Conservation (phyloP, 2,888 invertebrate genomes). For the Ctenicera cuprea region DNA sequence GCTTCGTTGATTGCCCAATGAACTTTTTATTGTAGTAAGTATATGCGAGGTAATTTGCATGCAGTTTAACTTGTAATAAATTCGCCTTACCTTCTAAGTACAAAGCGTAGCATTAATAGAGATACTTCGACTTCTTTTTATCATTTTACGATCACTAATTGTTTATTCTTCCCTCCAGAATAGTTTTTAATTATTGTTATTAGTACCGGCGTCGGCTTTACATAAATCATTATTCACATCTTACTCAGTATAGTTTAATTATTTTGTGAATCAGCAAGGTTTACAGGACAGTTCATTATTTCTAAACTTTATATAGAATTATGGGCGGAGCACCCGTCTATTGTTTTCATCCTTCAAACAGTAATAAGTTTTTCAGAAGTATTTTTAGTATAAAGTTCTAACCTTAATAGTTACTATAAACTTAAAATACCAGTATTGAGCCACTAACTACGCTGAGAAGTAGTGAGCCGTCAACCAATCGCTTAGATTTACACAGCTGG, state of each 20-base stretch:
- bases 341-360: too few species aligned
- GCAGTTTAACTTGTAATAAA: slow-evolving; percentile 41
- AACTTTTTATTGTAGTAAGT: slow-evolving; percentile 46
- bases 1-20: slow-evolving; percentile 45
- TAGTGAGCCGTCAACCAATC: too few species aligned
- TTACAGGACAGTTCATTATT: too few species aligned
- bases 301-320: too few species aligned
- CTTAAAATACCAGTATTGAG: too few species aligned
- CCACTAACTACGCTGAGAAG: too few species aligned
- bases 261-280: too few species aligned
- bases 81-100: slow-evolving; percentile 39
- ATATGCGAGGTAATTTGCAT: slow-evolving; percentile 44
- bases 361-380: too few species aligned
- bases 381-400: too few species aligned
- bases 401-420: too few species aligned
- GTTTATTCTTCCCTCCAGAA: slow-evolving; percentile 34
- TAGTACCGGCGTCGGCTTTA: slow-evolving; percentile 27
- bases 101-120: slow-evolving; percentile 33
- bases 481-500: too few species aligned
- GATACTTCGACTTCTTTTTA: slow-evolving; percentile 39
- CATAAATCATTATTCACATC: slow-evolving; percentile 18
- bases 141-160: slow-evolving; percentile 33
- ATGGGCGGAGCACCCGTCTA: too few species aligned
- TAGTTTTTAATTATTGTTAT: slow-evolving; percentile 33
- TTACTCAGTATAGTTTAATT: not conserved